phyloP scores from a whole-genome alignment of 2,888 invertebrate genomes.

The Habroteleia sp. region DNA sequence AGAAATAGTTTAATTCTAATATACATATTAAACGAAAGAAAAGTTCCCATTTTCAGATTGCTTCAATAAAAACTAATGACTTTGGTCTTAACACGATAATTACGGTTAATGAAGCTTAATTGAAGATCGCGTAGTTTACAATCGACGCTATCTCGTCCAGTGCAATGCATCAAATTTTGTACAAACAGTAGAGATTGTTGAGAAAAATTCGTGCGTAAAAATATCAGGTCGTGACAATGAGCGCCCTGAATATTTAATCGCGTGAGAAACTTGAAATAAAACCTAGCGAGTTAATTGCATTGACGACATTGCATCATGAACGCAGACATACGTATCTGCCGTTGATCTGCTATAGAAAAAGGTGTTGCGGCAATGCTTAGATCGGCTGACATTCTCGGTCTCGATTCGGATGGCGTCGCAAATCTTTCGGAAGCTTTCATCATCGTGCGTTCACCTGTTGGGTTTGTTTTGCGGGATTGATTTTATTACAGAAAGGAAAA shows the following conservation, averaged over 20 bases:
- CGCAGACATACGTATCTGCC: slow-evolving; percentile 9
- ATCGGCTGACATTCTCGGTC: slow-evolving; percentile 34
- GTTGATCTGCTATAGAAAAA: slow-evolving; percentile 27
- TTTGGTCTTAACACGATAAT: slow-evolving; percentile 15
- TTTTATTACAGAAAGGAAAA: no score
- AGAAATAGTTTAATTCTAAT: no score
- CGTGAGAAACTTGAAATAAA: slow-evolving; percentile 34
- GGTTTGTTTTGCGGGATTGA: background rate
- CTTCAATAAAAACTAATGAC: slow-evolving; percentile 6
- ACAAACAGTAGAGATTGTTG: slow-evolving; percentile 41
- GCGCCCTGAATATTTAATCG: slow-evolving; percentile 26
- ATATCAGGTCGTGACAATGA: slow-evolving; percentile 17
- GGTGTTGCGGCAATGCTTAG: slow-evolving; percentile 19
- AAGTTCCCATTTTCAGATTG: background rate
- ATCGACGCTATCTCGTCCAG: slow-evolving; percentile 27
- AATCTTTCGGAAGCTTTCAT: slow-evolving; percentile 24
- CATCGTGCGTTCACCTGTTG: slow-evolving; percentile 13
- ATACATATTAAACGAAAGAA: no score
- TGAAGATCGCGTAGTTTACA: slow-evolving; percentile 36
- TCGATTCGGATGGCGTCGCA: slow-evolving; percentile 21
- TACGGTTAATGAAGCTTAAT: slow-evolving; percentile 46
- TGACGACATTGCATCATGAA: slow-evolving; percentile 49
- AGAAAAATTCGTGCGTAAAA: slow-evolving; percentile 29
- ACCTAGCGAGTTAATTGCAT: slow-evolving; percentile 27
- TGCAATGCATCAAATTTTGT: slow-evolving; percentile 36